Percentiles rank a stretch among this genome's conserved stretches.
phyloP scores from a whole-genome alignment of 2,113 vertebrate genomes.

The Formicarius rufipectus region DNA sequence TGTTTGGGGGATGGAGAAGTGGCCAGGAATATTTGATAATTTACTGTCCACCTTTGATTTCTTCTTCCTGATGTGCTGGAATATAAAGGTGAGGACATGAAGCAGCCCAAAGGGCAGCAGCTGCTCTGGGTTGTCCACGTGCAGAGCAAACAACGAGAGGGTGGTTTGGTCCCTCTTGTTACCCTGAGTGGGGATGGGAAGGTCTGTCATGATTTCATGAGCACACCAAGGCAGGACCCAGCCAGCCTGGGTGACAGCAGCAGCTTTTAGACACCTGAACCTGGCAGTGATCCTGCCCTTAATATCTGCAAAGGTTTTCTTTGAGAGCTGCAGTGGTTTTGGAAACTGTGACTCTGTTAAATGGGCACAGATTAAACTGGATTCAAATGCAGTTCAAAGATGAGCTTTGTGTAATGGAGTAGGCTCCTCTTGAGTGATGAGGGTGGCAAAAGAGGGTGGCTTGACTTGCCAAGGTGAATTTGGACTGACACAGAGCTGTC shows the following conservation, averaged over 20 bases:
- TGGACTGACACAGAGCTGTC: background rate
- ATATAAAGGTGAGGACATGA: background rate
- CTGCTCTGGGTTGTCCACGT: background rate
- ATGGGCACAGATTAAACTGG: background rate
- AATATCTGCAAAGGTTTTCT: background rate
- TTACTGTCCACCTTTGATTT: background rate
- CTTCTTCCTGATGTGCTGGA: background rate
- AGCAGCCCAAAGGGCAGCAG: background rate
- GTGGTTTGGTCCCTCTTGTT: background rate
- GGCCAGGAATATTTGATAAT: background rate
- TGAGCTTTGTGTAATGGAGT: background rate
- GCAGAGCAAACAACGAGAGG: background rate
- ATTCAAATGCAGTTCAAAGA: background rate
- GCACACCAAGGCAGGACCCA: background rate
- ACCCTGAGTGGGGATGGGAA: background rate
- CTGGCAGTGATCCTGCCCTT: background rate
- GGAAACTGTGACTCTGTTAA: too few species aligned
- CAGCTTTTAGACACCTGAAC: background rate
- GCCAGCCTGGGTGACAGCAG: background rate
- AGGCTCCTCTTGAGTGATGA: background rate
- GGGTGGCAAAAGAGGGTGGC: background rate
- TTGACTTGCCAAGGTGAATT: background rate
- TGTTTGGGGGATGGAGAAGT: fast-evolving
- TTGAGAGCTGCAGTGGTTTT: too few species aligned
- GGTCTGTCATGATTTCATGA: background rate